Conservation (phyloP, 1,140 invertebrate species). For the Papilio xuthus region DNA sequence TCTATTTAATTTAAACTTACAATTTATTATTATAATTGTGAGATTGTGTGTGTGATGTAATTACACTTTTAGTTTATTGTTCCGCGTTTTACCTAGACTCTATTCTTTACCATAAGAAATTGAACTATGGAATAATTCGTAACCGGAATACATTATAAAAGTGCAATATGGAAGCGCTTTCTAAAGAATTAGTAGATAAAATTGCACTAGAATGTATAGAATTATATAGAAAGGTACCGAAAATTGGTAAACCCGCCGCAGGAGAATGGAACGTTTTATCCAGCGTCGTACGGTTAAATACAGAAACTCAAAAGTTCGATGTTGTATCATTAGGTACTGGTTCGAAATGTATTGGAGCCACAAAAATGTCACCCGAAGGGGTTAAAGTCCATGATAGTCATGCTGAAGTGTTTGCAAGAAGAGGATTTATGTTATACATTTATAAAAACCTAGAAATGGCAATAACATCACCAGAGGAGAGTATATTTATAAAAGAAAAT, state of each 20-base stretch:
- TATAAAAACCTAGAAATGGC: slow-evolving; percentile 84
- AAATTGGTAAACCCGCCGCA: slow-evolving; percentile 89
- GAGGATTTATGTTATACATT: slow-evolving; percentile 91
- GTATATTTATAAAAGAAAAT: slow-evolving; percentile 66
- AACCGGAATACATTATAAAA: not conserved
- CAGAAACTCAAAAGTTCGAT: slow-evolving; percentile 68
- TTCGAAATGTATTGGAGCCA: slow-evolving; percentile 93
- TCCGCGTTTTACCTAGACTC: not conserved
- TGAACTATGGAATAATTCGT: not conserved
- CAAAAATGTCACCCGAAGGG: slow-evolving; percentile 85
- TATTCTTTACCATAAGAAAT: too few relatives aligned
- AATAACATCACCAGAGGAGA: slow-evolving; percentile 54
- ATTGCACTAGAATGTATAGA: slow-evolving; percentile 59
- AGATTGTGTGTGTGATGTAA: not conserved
- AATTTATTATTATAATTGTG: not conserved
- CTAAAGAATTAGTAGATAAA: slow-evolving; percentile 50
- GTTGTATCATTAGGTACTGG: slow-evolving; percentile 93
- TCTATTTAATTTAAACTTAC: not conserved
- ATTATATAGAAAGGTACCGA: slow-evolving; percentile 83
- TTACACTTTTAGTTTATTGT: not conserved
- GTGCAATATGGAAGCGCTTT: slow-evolving; percentile 46
- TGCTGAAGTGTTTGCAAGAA: slow-evolving; percentile 93
- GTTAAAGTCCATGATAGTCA: slow-evolving; percentile 93
- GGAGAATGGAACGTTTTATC: slow-evolving; percentile 94
- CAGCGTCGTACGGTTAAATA: slow-evolving; percentile 84